A percentile compares a stretch with the other conserved stretches of the same genome.
These are phyloP conservation scores for Plusia festucae DNA, from an alignment of 2,888 invertebrate genomes.

Conservation along the genomic window DNA sequence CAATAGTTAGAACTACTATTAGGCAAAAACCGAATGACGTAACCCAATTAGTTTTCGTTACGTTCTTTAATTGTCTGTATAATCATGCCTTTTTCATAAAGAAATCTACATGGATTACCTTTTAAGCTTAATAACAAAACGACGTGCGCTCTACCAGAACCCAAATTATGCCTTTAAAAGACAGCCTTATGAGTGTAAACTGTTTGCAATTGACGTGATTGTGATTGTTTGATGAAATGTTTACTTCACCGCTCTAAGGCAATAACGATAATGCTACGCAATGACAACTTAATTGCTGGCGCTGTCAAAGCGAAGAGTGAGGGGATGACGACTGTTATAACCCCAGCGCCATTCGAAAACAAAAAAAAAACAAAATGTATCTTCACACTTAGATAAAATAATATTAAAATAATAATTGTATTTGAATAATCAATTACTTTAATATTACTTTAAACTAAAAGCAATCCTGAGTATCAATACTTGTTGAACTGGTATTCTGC, in stretches of 20 bases:
- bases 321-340: conserved; percentile 56
- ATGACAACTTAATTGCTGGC: conserved; percentile 82
- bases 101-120: conserved; percentile 30
- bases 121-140: conserved; percentile 42
- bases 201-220: conserved; percentile 26
- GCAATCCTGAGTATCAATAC: conserved; percentile 2
- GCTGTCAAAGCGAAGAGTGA: conserved; percentile 73
- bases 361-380: conserved; percentile 24
- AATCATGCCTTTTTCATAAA: conserved; percentile 45
- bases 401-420: conserved; percentile 31
- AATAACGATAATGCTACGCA: conserved; percentile 67
- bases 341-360: conserved; percentile 27
- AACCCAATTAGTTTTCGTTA: conserved; percentile 49
- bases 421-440: conserved; percentile 29
- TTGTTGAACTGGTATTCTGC: conserved; percentile 9
- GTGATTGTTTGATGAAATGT: conserved; percentile 47
- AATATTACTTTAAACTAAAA: conserved; percentile 20
- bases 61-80: conserved; percentile 44
- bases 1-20: conserved; percentile 36
- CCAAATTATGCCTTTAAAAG: conserved; percentile 26
- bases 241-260: conserved; percentile 51
- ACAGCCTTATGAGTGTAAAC: conserved; percentile 33
- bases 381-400: conserved; percentile 25
- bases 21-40: conserved; percentile 49
- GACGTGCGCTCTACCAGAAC: conserved; percentile 22